Evolutionary conservation across 2,113 vertebrate genomes (phyloP), one percentile per base, ranked within the genome.

Genomic region (Nematolebias whitei): DNA sequence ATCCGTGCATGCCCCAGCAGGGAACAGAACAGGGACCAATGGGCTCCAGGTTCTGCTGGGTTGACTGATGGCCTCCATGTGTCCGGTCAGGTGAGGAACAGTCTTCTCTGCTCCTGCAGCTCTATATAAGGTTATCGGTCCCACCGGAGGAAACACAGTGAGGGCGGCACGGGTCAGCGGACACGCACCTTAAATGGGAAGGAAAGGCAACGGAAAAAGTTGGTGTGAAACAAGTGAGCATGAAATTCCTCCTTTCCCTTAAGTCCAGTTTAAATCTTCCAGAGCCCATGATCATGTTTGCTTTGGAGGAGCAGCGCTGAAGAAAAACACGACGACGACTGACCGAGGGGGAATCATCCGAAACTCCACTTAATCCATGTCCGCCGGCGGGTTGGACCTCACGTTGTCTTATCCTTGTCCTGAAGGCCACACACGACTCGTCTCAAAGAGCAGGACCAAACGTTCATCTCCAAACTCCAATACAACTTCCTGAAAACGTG

Each of bases 191-290:
- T 82, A 79, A 76, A 84, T 76, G 79, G 81, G 40, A 49, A 41
- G 53, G 58, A 85, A 82, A 71, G 70, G 52, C 4, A 12, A 64
- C 83, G 85, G 83, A 85, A 87, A 85, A 75, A 53, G 52, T 56
- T 35, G 54, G 74, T 67, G 71, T 76, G 68, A 63, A 72, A 72
- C 61, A 53, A 60, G 74, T 15, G 63, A 73, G 83, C 70, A 16
- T 81, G 78, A 79, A 78, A 80, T 83, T 86, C 74, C 64, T 73
- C 22, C 48, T 64, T 82, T 76, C 45, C 60, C 58, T 62, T 73
- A 70, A 82, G 71, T 80, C 81, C 56, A 0, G 50, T 26, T 35
- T 78, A 54, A 87, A 78, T 60, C 78, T 79, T 38, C 29, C n/a
- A 0, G 51, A 52, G 73, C 69, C 15, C 66, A 54, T 14, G 14